Evolutionary conservation across 2,113 vertebrate genomes (phyloP).

Genomic region (Romanogobio albipinnatus): DNA sequence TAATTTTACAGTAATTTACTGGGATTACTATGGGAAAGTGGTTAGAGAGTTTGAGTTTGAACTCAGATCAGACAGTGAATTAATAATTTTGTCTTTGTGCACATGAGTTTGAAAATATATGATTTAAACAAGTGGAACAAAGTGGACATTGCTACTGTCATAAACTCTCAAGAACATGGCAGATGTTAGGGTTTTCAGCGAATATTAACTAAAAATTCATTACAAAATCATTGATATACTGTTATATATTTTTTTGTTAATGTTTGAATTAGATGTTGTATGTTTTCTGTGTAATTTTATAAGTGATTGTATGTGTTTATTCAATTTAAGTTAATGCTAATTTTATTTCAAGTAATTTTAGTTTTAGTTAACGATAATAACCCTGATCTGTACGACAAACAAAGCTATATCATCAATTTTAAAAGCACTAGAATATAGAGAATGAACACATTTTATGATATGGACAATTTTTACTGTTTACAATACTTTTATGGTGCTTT

Average conservation of each 20-base stretch:
- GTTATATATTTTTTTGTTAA: not conserved
- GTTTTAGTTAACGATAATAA: not conserved
- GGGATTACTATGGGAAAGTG: too few relatives aligned
- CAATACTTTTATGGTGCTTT: not conserved
- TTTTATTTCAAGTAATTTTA: too few relatives aligned
- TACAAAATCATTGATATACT: too few relatives aligned
- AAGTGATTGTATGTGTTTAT: not conserved
- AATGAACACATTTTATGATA: too few relatives aligned
- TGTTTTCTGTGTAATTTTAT: too few relatives aligned
- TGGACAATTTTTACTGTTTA: not conserved
- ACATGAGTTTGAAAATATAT: not conserved
- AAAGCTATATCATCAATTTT: too few relatives aligned
- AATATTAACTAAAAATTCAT: too few relatives aligned
- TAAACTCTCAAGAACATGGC: not conserved
- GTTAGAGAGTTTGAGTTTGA: not conserved
- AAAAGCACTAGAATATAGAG: too few relatives aligned
- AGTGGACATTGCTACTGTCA: not conserved
- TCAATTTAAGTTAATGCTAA: too few relatives aligned
- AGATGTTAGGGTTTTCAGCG: not conserved
- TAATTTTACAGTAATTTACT: too few relatives aligned
- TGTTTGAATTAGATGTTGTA: not conserved
- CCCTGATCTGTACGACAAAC: not conserved
- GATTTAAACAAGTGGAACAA: not conserved
- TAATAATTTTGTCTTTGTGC: not conserved
- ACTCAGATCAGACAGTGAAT: not conserved